Evolutionary conservation across 1,140 invertebrate genomes (phyloP), one percentile per base, ranked within the genome.

Genomic region (Phthorimaea operculella): DNA sequence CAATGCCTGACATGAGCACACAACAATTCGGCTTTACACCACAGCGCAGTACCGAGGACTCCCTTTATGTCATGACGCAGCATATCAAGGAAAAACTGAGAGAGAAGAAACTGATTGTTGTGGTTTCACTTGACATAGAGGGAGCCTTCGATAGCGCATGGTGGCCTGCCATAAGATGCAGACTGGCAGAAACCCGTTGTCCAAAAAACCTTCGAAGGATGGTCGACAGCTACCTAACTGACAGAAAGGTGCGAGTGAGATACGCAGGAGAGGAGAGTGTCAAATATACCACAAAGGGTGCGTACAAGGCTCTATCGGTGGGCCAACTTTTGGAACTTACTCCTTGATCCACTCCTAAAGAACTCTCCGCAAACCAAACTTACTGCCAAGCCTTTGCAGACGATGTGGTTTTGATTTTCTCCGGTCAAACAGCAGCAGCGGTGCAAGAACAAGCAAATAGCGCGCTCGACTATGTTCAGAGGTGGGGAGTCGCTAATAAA

Each of bases 1-100:
- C 54, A 4, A 1, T 54, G 1, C 52, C 52, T 0, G 47, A 45
- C 10, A 44, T 59, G 8, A 57, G 57, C n/a, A 9, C 15, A 10
- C 34, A 21, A 47, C 60, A 63, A 28, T 63, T 54, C 36, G 60
- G 60, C 1, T 63, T 59, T 18, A 57, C 59, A 52, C 61, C 61
- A 4, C 57, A 59, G 16, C 33, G 36, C 8, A 44, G 57, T 18
- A 59, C 61, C 1, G 61, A 63, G 51, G 61, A 63, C 57, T 54
- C 61, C 61, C 61, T 63, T 55, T 59, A 57, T 55, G 48, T 17
- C n/a, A 33, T 63, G 17, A 18, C 59, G 17, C 12, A 55, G 0
- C 14, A 50, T 9, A 52, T 60, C 9, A 21, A 34, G 1, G 17
- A 8, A 7, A 21, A 52, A 15, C 16, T 59, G 8, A 10, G 34